A percentile compares a stretch with the other conserved stretches of the same genome.
Conservation (phyloP, 2,797 vertebrate genomes). For the Sparidentex hasta region DNA sequence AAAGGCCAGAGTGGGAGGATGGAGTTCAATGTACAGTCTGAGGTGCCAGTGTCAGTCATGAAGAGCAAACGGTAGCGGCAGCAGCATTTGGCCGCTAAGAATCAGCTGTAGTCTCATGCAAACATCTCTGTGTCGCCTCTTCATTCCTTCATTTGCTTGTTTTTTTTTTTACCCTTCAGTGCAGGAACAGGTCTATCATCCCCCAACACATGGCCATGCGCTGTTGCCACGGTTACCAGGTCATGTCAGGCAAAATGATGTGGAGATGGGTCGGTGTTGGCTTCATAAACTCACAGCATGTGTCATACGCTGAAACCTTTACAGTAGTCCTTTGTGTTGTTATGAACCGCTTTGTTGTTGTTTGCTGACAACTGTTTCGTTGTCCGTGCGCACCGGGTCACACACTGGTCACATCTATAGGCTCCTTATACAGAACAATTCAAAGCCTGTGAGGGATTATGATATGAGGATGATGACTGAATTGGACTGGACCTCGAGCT, state of each 20-base stretch:
- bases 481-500: neutral
- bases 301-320: neutral
- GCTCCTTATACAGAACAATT: neutral
- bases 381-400: neutral
- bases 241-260: constrained; percentile 42
- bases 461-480: neutral
- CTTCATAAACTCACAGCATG: constrained; percentile 31
- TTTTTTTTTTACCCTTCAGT: constrained; percentile 19
- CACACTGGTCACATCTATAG: neutral
- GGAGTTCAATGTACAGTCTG: constrained; percentile 41
- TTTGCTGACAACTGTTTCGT: neutral
- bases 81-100: neutral
- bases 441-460: neutral
- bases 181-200: neutral
- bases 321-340: neutral
- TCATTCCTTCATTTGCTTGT: constrained; percentile 7
- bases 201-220: constrained; percentile 26
- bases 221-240: constrained; percentile 68
- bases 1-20: constrained; percentile 55
- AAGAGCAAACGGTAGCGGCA: neutral
- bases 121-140: neutral
- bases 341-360: neutral
- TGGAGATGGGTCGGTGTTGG: constrained; percentile 1
- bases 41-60: constrained; percentile 55
- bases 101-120: constrained; percentile 6